Percentiles rank a stretch among this genome's conserved stretches.
Conservation (phyloP, 2,888 invertebrate species). For the Drosophila peninsularis region DNA sequence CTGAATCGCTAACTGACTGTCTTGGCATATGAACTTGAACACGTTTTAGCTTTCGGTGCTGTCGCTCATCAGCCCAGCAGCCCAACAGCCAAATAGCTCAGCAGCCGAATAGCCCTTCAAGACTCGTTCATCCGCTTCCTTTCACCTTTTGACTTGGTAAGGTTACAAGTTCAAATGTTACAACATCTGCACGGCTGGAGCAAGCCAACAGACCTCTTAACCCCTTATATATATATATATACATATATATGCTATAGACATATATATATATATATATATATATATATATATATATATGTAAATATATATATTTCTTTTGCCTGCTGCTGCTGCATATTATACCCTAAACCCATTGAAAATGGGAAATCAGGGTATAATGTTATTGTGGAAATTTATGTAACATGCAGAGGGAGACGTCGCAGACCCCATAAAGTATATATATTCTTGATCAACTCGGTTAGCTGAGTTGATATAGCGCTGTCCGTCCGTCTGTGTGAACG, state of each 20-base stretch:
- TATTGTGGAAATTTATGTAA: too few species aligned
- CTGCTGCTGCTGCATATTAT: conserved; percentile 50
- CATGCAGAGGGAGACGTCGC: too few species aligned
- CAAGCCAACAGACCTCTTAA: conserved; percentile 4
- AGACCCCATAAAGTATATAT: too few species aligned
- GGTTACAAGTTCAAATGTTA: conserved; percentile 61
- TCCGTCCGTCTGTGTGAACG: too few species aligned
- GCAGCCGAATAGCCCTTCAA: conserved; percentile 7
- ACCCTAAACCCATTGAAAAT: too few species aligned
- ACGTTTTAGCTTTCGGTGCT: conserved; percentile 49
- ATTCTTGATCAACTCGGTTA: too few species aligned
- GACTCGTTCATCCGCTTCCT: conserved; percentile 48
- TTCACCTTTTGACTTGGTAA: conserved; percentile 51
- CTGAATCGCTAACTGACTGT: conserved; percentile 20
- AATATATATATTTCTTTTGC: not conserved
- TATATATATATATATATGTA: not conserved
- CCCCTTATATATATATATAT: conserved; percentile 4
- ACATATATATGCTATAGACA: not conserved
- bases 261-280: too few species aligned
- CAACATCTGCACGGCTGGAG: conserved; percentile 13
- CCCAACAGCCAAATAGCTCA: not conserved
- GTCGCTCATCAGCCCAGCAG: not conserved
- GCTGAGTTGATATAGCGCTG: too few species aligned
- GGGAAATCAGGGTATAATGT: too few species aligned
- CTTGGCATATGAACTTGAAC: conserved; percentile 55